A percentile compares a stretch with the other conserved stretches of the same genome.
Conservation (phyloP, 2,797 vertebrate genomes). For the Cirrhinus mrigala region DNA sequence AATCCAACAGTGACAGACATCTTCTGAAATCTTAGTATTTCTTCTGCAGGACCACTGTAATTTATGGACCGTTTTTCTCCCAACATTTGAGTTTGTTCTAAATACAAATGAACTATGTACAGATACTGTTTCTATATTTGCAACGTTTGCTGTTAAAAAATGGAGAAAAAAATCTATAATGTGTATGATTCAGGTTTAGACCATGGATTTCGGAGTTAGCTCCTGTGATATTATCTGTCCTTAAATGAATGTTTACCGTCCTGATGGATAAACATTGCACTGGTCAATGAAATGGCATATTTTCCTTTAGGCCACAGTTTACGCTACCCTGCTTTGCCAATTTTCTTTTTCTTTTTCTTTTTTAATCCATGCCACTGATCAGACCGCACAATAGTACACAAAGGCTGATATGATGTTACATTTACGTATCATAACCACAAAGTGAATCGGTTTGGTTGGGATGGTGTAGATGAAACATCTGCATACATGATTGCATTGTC, state of each 20-base stretch:
- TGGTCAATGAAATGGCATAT: constrained; percentile 71
- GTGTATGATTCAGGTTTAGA: constrained; percentile 88
- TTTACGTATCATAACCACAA: constrained; percentile 54
- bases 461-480: constrained; percentile 63
- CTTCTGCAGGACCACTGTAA: constrained; percentile 76
- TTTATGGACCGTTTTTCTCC: constrained; percentile 73
- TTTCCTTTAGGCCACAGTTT: constrained; percentile 68
- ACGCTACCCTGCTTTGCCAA: constrained; percentile 54
- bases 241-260: constrained; percentile 72
- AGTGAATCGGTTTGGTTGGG: constrained; percentile 54
- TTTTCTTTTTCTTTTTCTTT: constrained; percentile 40
- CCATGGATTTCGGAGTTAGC: constrained; percentile 80
- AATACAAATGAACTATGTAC: constrained; percentile 83
- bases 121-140: constrained; percentile 98
- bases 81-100: constrained; percentile 79
- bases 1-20: constrained; percentile 72
- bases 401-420: constrained; percentile 58
- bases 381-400: constrained; percentile 70
- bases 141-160: constrained; percentile 91
- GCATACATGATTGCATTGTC: constrained; percentile 72
- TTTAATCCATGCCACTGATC: constrained; percentile 60
- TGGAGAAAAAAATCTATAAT: constrained; percentile 77
- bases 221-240: constrained; percentile 73
- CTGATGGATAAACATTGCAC: constrained; percentile 71
- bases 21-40: constrained; percentile 78